Evolutionary conservation across 2,888 invertebrate genomes (phyloP).

Genomic region (Perithous albicinctus): DNA sequence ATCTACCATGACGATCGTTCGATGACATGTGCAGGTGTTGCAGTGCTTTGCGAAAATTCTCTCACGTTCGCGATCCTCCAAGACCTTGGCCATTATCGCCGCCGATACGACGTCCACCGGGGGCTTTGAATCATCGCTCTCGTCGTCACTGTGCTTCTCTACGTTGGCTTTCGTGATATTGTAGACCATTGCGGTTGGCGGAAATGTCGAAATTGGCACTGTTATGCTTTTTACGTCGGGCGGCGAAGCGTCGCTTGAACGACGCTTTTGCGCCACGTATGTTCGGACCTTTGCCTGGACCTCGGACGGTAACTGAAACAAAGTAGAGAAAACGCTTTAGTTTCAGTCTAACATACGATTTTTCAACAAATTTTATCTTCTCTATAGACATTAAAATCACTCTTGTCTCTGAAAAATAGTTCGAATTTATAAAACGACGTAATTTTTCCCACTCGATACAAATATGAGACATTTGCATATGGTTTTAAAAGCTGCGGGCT

Average conservation of each 20-base stretch:
- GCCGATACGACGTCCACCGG: constrained; percentile 93
- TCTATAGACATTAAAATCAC: too few species aligned
- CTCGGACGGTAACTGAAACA: constrained; percentile 93
- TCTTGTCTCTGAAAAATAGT: too few species aligned
- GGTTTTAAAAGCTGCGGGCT: too few species aligned
- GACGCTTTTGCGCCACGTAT: constrained; percentile 89
- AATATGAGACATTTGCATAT: too few species aligned
- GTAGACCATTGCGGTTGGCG: constrained; percentile 94
- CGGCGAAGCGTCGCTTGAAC: constrained; percentile 85
- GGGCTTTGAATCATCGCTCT: constrained; percentile 86
- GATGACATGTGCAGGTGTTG: constrained; percentile 91
- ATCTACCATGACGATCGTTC: constrained; percentile 80
- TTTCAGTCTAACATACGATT: constrained; percentile 7
- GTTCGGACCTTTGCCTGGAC: constrained; percentile 95
- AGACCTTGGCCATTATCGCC: constrained; percentile 95
- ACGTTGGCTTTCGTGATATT: constrained; percentile 82
- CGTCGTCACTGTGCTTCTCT: constrained; percentile 85
- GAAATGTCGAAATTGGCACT: constrained; percentile 92
- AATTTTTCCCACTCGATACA: too few species aligned
- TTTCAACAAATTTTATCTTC: too few species aligned
- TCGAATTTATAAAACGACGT: too few species aligned
- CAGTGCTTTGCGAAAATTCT: constrained; percentile 92
- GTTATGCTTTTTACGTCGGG: constrained; percentile 88
- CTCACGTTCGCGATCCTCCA: constrained; percentile 94
- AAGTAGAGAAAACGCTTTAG: constrained; percentile 1